Conservation (phyloP, 2,888 invertebrate species). For the Sinohyriopsis cumingii region DNA sequence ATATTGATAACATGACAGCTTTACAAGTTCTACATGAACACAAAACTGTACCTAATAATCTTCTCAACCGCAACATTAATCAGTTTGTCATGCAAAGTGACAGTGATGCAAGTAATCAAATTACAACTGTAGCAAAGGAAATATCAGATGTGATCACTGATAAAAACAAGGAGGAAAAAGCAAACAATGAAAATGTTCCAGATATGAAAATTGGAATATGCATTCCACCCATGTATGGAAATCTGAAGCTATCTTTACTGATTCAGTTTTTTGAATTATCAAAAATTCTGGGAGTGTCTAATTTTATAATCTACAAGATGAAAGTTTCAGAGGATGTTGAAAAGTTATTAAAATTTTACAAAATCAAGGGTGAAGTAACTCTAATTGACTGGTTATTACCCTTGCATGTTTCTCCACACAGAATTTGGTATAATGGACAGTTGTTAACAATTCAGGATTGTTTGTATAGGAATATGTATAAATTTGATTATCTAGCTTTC, state of each 20-base stretch:
- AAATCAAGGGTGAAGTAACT: constrained; percentile 44
- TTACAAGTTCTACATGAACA: background rate
- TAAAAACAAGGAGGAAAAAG: background rate
- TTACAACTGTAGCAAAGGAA: background rate
- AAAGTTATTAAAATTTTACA: constrained; percentile 54
- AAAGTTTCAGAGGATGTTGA: constrained; percentile 45
- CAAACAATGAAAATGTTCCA: background rate
- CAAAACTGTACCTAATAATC: too few relatives aligned
- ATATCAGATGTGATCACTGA: background rate
- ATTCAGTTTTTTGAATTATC: constrained; percentile 67
- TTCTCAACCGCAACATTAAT: too few relatives aligned
- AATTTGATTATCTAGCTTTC: constrained; percentile 60
- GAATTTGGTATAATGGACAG: constrained; percentile 69
- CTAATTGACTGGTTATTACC: constrained; percentile 63
- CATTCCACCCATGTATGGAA: constrained; percentile 67
- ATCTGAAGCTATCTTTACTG: constrained; percentile 55
- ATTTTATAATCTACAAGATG: constrained; percentile 62
- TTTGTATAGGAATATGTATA: constrained; percentile 63
- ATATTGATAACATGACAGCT: background rate
- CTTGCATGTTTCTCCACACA: constrained; percentile 23
- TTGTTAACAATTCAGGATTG: constrained; percentile 69
- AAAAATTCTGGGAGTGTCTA: constrained; percentile 58
- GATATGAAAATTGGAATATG: constrained; percentile 56
- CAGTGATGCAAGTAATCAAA: too few relatives aligned
- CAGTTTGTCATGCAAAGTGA: too few relatives aligned